These are phyloP conservation scores for Ichneumoninae sp. DNA, from an alignment of 2,888 invertebrate genomes.

Conservation along the genomic window DNA sequence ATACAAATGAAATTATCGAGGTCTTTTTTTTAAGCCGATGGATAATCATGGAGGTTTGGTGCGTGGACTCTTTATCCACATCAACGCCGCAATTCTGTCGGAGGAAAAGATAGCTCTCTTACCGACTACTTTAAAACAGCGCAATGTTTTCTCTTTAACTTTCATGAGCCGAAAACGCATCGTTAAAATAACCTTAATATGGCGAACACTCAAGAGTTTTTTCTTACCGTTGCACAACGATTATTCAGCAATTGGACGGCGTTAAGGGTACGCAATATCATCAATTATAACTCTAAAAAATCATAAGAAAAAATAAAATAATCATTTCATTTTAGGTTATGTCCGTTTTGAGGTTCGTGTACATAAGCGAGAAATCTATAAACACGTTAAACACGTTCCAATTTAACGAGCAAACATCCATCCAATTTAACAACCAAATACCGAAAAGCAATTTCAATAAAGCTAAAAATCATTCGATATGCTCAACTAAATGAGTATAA, in stretches of 20 bases:
- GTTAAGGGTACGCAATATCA: conserved; percentile 72
- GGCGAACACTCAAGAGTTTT: conserved; percentile 73
- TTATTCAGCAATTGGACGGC: conserved; percentile 83
- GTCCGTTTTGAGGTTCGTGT: not conserved
- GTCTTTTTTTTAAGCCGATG: too few relatives aligned
- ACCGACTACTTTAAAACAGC: not conserved
- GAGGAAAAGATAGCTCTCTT: not conserved
- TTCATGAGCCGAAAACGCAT: not conserved
- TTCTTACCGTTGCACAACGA: conserved; percentile 74
- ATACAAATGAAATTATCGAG: too few relatives aligned
- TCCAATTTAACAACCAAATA: not conserved
- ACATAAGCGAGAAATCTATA: conserved; percentile 38
- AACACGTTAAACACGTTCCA: not conserved
- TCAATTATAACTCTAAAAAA: not conserved
- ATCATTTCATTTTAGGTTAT: not conserved
- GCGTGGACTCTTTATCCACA: too few relatives aligned
- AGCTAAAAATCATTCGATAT: too few relatives aligned
- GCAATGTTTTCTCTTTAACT: not conserved
- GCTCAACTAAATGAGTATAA: too few relatives aligned
- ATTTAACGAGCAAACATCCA: not conserved
- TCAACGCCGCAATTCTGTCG: not conserved
- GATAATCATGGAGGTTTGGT: too few relatives aligned
- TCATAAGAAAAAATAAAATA: not conserved
- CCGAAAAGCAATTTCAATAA: not conserved
- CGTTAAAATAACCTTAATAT: conserved; percentile 64